Conservation (phyloP, 2,888 invertebrate genomes). For the Dynastes grantii region DNA sequence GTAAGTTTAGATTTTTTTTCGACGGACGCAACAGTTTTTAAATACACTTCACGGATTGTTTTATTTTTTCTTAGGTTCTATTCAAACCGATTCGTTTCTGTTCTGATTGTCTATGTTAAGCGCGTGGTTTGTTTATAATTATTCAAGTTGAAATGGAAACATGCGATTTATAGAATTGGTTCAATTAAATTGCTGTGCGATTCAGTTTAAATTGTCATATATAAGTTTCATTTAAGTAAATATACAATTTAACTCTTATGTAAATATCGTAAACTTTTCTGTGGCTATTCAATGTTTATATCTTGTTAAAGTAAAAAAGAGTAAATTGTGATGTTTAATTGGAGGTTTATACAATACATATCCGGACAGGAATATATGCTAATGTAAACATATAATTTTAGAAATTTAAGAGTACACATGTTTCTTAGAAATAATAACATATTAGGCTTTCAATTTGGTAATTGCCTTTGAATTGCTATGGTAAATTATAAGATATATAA, state of each 20-base stretch:
- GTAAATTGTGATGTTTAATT: no score
- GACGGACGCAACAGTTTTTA: background rate
- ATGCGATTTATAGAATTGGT: slow-evolving; percentile 8
- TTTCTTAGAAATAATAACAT: no score
- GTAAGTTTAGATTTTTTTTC: slow-evolving; percentile 55
- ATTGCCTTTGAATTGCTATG: no score
- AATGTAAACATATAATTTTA: no score
- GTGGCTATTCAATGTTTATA: slow-evolving; percentile 4
- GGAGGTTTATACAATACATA: no score
- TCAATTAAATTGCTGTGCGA: background rate
- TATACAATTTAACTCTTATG: background rate
- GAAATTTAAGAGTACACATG: no score
- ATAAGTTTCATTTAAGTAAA: slow-evolving; percentile 8
- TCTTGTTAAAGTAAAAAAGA: background rate
- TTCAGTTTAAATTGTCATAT: slow-evolving; percentile 7
- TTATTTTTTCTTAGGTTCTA: background rate
- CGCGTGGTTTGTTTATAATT: slow-evolving; percentile 15
- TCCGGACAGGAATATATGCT: no score
- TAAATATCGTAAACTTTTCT: slow-evolving; percentile 6
- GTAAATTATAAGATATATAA: no score
- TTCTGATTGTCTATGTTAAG: slow-evolving; percentile 16
- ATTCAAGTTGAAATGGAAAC: slow-evolving; percentile 22
- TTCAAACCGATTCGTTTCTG: background rate
- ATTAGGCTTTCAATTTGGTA: no score
- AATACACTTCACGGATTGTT: background rate